Percentiles rank a stretch among this genome's conserved stretches.
Conservation (phyloP, 2,888 invertebrate species). For the Anagyrus pseudococci region DNA sequence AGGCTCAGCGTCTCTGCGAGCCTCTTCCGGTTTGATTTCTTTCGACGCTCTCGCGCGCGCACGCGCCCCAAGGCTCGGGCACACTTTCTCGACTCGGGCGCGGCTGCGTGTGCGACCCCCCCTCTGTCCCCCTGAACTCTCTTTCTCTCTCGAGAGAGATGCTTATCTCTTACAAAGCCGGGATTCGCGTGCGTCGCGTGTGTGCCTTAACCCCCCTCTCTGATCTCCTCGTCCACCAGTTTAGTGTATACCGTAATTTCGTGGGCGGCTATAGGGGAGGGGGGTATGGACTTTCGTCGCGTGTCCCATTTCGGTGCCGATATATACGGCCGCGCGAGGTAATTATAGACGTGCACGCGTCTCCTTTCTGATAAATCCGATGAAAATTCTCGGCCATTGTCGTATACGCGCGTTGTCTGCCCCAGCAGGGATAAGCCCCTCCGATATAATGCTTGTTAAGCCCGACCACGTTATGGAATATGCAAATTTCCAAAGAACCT, state of each 20-base stretch:
- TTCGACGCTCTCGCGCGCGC: not conserved
- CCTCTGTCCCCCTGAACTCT: not conserved
- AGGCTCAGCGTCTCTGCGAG: not conserved
- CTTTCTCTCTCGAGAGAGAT: not conserved
- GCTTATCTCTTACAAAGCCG: not conserved
- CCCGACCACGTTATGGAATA: too few species aligned
- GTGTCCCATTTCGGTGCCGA: not conserved
- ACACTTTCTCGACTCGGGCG: constrained; percentile 13
- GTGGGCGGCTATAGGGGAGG: not conserved
- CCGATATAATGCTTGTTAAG: too few species aligned
- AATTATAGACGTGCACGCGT: too few species aligned
- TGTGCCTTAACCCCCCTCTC: not conserved
- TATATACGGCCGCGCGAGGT: too few species aligned
- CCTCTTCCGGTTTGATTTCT: constrained; percentile 18
- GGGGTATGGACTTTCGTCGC: not conserved
- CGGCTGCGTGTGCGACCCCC: not conserved
- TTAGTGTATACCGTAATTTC: not conserved
- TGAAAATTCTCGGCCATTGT: too few species aligned
- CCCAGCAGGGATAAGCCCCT: too few species aligned
- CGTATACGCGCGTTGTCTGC: too few species aligned
- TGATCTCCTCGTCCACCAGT: too few species aligned
- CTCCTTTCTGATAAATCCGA: too few species aligned
- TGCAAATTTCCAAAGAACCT: too few species aligned
- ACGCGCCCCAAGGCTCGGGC: not conserved
- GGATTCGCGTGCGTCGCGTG: not conserved